Percentiles rank a stretch among this genome's conserved stretches.
Evolutionary conservation across 2,113 vertebrate species (phyloP).

Genomic region (Lanius collurio): DNA sequence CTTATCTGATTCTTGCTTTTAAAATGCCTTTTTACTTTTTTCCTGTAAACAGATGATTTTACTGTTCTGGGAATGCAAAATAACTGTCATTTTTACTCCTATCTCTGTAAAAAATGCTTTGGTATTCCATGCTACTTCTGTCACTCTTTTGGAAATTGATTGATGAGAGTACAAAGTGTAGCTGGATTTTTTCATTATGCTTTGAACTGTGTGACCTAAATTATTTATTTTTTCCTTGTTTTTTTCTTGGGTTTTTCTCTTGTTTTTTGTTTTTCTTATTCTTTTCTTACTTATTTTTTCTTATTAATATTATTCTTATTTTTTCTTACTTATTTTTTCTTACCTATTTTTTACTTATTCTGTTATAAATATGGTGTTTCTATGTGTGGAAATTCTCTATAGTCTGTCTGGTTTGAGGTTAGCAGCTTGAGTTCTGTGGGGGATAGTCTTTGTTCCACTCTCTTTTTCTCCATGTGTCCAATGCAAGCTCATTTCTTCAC

Average conservation of each 20-base stretch:
- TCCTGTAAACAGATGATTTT: not conserved
- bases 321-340: not conserved
- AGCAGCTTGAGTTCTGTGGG: not conserved
- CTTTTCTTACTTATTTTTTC: not conserved
- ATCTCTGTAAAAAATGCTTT: not conserved
- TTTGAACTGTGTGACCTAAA: not conserved
- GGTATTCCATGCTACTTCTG: not conserved
- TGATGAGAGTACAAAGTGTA: not conserved
- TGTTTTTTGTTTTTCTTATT: too few species aligned
- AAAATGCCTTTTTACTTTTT: not conserved
- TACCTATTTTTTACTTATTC: not conserved
- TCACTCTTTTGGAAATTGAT: not conserved
- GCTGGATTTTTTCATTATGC: not conserved
- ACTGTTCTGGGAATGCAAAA: not conserved
- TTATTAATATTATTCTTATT: too few species aligned
- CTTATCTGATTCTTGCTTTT: not conserved
- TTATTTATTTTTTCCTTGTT: not conserved
- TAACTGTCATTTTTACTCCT: not conserved
- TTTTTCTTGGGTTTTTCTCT: too few species aligned
- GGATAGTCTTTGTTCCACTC: not conserved
- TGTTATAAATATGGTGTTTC: not conserved
- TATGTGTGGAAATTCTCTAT: not conserved
- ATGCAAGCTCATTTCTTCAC: not conserved
- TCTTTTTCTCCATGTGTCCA: not conserved
- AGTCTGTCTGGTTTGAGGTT: not conserved